Evolutionary conservation across 2,888 invertebrate species (phyloP).

Genomic region (Mythimna albipuncta): DNA sequence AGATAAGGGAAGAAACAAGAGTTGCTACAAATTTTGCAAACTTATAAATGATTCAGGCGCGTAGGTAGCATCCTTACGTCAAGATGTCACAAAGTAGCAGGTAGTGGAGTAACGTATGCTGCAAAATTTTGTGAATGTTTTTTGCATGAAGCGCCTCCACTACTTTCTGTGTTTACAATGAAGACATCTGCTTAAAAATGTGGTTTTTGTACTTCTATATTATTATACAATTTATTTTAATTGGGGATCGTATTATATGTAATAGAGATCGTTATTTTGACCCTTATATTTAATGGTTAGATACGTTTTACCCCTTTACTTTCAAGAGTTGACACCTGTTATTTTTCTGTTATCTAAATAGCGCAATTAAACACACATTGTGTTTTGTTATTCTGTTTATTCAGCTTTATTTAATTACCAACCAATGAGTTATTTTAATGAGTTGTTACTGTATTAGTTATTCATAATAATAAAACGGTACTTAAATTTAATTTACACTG

Average conservation of each 20-base stretch:
- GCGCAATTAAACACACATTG: conserved; percentile 13
- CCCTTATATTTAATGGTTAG: conserved; percentile 43
- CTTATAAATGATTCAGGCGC: conserved; percentile 70
- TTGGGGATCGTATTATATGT: conserved; percentile 50
- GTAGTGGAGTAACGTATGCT: conserved; percentile 85
- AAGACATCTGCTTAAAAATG: conserved; percentile 78
- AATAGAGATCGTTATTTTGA: conserved; percentile 41
- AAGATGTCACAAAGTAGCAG: conserved; percentile 90
- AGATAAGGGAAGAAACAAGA: conserved; percentile 23
- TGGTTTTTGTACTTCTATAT: conserved; percentile 46
- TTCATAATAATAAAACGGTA: neutral
- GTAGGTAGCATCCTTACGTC: conserved; percentile 82
- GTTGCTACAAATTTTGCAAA: conserved; percentile 39
- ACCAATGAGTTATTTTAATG: conserved; percentile 5
- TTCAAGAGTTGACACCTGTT: conserved; percentile 41
- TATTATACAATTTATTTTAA: conserved; percentile 61
- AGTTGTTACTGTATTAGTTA: neutral
- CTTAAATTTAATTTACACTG: neutral
- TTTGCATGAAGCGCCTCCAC: conserved; percentile 77
- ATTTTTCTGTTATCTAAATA: conserved; percentile 47
- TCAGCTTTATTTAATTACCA: conserved; percentile 15
- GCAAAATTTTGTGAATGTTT: conserved; percentile 85
- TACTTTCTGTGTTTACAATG: conserved; percentile 79
- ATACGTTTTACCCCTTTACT: conserved; percentile 30
- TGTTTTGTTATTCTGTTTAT: conserved; percentile 11